Base-by-base conservation (phyloP, 2,113 vertebrate species). In the Aldabrachelys gigantea region DNA sequence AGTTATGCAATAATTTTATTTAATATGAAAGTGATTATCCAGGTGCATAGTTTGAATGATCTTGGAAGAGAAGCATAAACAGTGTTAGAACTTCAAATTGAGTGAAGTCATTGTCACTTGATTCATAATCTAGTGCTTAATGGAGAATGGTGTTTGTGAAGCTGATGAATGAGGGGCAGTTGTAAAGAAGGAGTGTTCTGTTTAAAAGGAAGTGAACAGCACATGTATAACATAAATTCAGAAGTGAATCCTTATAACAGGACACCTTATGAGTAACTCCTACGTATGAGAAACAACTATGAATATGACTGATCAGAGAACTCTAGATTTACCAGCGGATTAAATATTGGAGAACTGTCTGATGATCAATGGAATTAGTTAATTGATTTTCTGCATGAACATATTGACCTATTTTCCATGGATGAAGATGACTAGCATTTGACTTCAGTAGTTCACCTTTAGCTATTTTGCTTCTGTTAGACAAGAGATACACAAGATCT, bases 61-160 rank as follows among this genome's bases (percentile, higher is more conserved):
- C 76, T 10, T 2, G 9, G 11, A 94, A 79, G 49, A 93, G 78
- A 93, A 78, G 78, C 50, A 56, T 47, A 78, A 86, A 35, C 21
- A 78, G 38, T 35, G 24, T 84, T 91, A 90, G 21, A 56, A 91
- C 82, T 96, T 94, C 83, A 94, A 72, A 91, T 2, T 90, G 41
- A 62, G 12, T 93, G 94, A 97, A 94, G 87, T 95, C 87, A 91
- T 41, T 88, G 85, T 80, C 95, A 94, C 90, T 95, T 90, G 50
- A 94, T 72, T 89, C 78, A 92, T 72, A 96, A 92, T 89, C 35
- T 89, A 94, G 89, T 84, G 13, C 35, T 57, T 86, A 82, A 50
- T 75, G 54, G 93, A 80, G 53, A 93, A 47, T 83, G n/a, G 50
- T 92, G 50, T 87, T n/a, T 90, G 41, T 91, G 94, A 91, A 91